Conservation (phyloP, 2,113 vertebrate species). For the Cephalopholis sonnerati region DNA sequence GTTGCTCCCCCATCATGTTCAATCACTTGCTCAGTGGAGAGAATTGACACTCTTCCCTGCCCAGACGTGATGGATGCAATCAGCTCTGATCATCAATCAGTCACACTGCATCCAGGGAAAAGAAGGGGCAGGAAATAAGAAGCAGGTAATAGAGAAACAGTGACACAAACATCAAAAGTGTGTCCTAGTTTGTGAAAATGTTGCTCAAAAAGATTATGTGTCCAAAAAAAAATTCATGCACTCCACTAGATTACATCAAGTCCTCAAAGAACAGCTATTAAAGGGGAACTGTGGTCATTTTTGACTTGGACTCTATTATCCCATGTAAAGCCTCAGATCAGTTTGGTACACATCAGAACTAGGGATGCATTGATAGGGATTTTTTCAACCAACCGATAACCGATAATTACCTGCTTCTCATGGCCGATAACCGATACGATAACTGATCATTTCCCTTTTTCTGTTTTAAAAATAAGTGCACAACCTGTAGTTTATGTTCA, state of each 20-base stretch:
- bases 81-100: slow-evolving; percentile 68
- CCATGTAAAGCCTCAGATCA: too few relatives aligned
- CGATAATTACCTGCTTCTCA: too few relatives aligned
- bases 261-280: background rate
- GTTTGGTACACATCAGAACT: too few relatives aligned
- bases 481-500: too few relatives aligned
- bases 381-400: too few relatives aligned
- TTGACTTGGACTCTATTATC: too few relatives aligned
- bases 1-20: slow-evolving; percentile 60
- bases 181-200: background rate
- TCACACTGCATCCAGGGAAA: slow-evolving; percentile 19
- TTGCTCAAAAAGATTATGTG: background rate
- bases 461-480: too few relatives aligned
- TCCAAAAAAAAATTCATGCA: background rate
- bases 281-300: too few relatives aligned
- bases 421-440: too few relatives aligned
- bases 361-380: too few relatives aligned
- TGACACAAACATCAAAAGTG: background rate
- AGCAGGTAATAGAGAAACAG: background rate
- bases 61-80: slow-evolving; percentile 74
- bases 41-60: slow-evolving; percentile 52
- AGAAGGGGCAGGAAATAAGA: slow-evolving; percentile 10
- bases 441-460: too few relatives aligned
- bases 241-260: background rate
- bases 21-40: slow-evolving; percentile 64